phyloP scores from a whole-genome alignment of 2,888 invertebrate species.

The Chloromyia formosa region DNA sequence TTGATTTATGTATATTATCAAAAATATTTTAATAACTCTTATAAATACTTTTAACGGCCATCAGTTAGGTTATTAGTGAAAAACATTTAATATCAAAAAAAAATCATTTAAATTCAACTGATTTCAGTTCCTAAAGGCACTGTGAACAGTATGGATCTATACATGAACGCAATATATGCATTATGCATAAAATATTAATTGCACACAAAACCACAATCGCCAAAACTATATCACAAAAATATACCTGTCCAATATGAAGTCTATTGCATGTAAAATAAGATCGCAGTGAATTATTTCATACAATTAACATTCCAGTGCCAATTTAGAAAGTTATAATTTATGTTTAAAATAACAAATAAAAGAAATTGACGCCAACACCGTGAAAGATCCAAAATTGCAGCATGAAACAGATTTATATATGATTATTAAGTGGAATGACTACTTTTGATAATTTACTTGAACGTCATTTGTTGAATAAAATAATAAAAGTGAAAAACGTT shows the following conservation, averaged over 20 bases:
- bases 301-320: no score
- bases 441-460: constrained; percentile 10
- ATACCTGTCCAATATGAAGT: constrained; percentile 64
- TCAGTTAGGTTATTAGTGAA: neutral
- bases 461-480: constrained; percentile 28
- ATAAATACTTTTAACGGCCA: neutral
- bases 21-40: neutral
- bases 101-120: constrained; percentile 5
- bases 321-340: no score
- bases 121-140: constrained; percentile 55
- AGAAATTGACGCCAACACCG: constrained; percentile 44
- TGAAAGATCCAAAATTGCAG: constrained; percentile 45
- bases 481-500: constrained; percentile 37
- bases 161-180: constrained; percentile 62
- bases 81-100: constrained; percentile 22
- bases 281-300: neutral
- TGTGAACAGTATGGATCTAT: constrained; percentile 58
- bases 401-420: constrained; percentile 47
- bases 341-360: neutral
- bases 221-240: constrained; percentile 64
- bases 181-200: constrained; percentile 63
- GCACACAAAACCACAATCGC: constrained; percentile 63
- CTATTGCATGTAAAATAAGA: constrained; percentile 52
- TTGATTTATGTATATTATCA: constrained; percentile 22
- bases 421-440: neutral